Conservation (phyloP, 2,113 vertebrate species). For the Hydrochoerus hydrochaeris region DNA sequence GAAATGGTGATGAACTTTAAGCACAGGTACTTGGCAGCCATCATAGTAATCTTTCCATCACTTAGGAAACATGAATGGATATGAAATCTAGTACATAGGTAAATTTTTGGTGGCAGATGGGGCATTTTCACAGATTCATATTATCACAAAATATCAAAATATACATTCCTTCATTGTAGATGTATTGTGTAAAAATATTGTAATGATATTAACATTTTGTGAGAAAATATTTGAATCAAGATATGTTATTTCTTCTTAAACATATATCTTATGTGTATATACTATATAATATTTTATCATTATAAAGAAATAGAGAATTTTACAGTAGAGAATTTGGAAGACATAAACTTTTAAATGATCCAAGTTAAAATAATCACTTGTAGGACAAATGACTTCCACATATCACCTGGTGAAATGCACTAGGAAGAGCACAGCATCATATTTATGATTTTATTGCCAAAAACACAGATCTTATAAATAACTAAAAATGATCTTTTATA, state of each 20-base stretch:
- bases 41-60: background rate
- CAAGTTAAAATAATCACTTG: background rate
- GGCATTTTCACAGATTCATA: background rate
- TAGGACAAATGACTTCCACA: background rate
- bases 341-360: background rate
- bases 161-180: background rate
- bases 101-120: background rate
- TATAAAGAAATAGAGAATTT: background rate
- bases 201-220: background rate
- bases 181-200: background rate
- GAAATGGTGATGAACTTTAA: background rate
- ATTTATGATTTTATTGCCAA: background rate
- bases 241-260: background rate
- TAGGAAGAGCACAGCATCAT: background rate
- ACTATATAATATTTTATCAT: background rate
- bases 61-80: background rate
- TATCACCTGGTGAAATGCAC: no score
- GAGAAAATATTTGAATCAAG: background rate
- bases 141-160: background rate
- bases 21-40: background rate
- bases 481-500: background rate
- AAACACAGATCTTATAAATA: background rate
- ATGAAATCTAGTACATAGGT: background rate
- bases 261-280: no score
- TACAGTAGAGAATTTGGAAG: background rate